Evolutionary conservation across 2,113 vertebrate species (phyloP), one percentile per base, ranked within the genome.

Genomic region (Gopherus flavomarginatus): DNA sequence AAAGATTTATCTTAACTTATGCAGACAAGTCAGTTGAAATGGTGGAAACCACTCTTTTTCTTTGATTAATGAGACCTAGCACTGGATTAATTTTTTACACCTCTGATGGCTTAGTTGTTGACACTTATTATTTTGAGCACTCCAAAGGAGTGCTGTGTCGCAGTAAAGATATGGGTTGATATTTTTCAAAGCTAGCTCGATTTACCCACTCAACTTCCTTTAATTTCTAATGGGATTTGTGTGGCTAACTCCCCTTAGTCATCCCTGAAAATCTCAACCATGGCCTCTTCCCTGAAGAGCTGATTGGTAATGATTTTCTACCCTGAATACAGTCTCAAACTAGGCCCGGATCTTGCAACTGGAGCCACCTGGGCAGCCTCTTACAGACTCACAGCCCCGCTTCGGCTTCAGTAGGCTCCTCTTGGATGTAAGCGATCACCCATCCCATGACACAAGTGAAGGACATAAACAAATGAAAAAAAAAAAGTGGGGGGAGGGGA

Each of bases 361-460:
- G 50, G 56, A 83, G 11, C 35, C 21, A 91, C 3, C 29, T 17
- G 56, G 59, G 83, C 94, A 85, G 38, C 38, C 52, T 6, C 38
- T 86, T 29, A 29, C 86, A 54, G 54, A 11, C 14, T 65, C 81
- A 7, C 59, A 85, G 26, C 53, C 5, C 27, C 14, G 69, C 35
- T 85, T 83, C 93, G 59, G 84, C 24, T 72, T 83, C 7, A 69
- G 19, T 52, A 87, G 35, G 89, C 19, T 91, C 38, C 21, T 49
- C 26, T 11, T 47, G 31, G 90, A 38, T 89, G 5, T 52, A 89
- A 84, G 81, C 9, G 65, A n/a, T 11, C 87, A 75, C 27, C 6
- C 57, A 11, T 56, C 87, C 81, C 86, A 88, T 52, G 9, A 86
- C 84, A 86, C 29, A 65, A 79, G 85, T 83, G 44, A 95, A 92